Percentiles rank a stretch among this genome's conserved stretches.
Evolutionary conservation across 2,888 invertebrate genomes (phyloP).

Genomic region (Uloborus plumipes): DNA sequence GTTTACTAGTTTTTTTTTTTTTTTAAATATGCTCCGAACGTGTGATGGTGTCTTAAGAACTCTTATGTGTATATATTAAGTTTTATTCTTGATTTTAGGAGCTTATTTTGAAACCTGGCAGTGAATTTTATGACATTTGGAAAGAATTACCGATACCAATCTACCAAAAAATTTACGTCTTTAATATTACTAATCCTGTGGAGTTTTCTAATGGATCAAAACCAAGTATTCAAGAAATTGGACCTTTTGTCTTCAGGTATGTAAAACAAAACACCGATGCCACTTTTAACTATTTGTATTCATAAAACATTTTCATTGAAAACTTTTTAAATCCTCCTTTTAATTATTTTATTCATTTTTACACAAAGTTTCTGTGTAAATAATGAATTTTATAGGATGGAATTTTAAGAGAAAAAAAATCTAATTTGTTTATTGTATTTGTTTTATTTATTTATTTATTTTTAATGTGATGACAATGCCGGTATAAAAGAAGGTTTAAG

Average conservation of each 20-base stretch:
- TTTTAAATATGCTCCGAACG: too few relatives aligned
- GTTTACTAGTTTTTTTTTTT: too few relatives aligned
- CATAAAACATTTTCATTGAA: background rate
- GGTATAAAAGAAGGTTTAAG: too few relatives aligned
- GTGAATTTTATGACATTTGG: constrained; percentile 64
- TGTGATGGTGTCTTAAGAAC: too few relatives aligned
- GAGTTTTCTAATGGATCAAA: constrained; percentile 53
- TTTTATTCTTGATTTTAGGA: constrained; percentile 41
- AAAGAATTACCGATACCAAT: constrained; percentile 65
- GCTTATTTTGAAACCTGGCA: constrained; percentile 33
- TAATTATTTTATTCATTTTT: background rate
- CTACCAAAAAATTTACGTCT: constrained; percentile 65
- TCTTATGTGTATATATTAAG: too few relatives aligned
- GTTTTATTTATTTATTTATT: too few relatives aligned
- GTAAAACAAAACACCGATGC: background rate
- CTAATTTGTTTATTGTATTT: background rate
- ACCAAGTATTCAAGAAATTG: constrained; percentile 63
- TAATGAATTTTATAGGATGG: background rate
- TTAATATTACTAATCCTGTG: constrained; percentile 65
- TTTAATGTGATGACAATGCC: too few relatives aligned
- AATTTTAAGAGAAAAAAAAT: background rate
- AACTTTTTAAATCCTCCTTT: background rate
- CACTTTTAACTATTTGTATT: background rate
- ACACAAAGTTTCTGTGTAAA: background rate
- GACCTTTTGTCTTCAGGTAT: constrained; percentile 68